Evolutionary conservation across 2,888 invertebrate species (phyloP), one percentile per base, ranked within the genome.

Genomic region (Epirrhoe alternata): DNA sequence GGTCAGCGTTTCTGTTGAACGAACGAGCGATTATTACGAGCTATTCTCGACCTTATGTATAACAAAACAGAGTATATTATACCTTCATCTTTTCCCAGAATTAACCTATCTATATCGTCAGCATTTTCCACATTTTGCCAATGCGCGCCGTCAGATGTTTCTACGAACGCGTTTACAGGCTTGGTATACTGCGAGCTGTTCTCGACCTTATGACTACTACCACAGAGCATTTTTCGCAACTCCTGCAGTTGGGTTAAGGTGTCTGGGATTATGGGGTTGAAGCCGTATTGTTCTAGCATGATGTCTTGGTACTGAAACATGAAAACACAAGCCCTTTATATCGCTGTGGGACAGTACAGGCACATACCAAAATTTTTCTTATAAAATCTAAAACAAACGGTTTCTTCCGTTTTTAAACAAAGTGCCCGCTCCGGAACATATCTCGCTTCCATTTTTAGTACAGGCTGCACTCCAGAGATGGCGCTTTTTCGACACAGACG

Each of bases 101-200:
- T 51, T 1, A 51, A 59, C 12, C 30, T 59, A 12, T 88, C 85
- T 57, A 87, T 73, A 5, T 89, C 85, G 1, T 82, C 81, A 14
- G 74, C 57, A 38, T 78, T 80, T 8, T 88, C 82, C 17, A 88
- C 68, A 58, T 74, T 81, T 51, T 84, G 84, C 87, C 88, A 89
- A 5, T 76, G 74, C 0, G 76, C 69, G 2, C 74, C 80, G 5
- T 81, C 79, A 0, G 71, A 60, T 0, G 69, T 71, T 52, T 74
- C 76, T 7, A 74, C 55, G 30, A 65, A 74, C 3, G 66, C 60
- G 31, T 61, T 55, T 0, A 70, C 64, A 0, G 71, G 66, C 6
- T 71, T 66, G 0, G 66, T 62, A 57, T 75, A 81, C 64, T 83
- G 83, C 6, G 83, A 82, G 45, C 73, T 68, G n/a, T 75, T 79